phyloP scores from a whole-genome alignment of 2,113 vertebrate genomes.

The Strix aluco region DNA sequence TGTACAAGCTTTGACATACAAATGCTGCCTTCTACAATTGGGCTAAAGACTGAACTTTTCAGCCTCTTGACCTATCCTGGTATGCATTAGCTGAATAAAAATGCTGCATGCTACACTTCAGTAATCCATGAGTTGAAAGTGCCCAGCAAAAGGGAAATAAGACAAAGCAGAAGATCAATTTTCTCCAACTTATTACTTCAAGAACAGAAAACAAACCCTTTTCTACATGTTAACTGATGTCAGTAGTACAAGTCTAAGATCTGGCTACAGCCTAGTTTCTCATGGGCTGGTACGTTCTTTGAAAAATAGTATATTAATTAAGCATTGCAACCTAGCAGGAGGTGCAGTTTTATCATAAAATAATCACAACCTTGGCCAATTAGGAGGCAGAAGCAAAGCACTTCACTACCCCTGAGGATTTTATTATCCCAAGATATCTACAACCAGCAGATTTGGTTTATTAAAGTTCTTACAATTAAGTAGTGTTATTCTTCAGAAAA shows the following conservation, averaged over 20 bases:
- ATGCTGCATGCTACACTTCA: neutral
- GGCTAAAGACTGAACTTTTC: neutral
- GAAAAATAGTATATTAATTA: neutral
- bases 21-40: fast-evolving
- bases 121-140: neutral
- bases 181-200: neutral
- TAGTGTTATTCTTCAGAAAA: slow-evolving; percentile 22
- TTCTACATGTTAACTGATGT: neutral
- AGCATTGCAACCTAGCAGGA: neutral
- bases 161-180: neutral
- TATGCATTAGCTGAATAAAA: neutral
- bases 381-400: neutral
- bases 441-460: neutral
- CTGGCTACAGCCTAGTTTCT: neutral
- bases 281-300: neutral
- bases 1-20: neutral
- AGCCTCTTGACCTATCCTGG: neutral
- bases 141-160: neutral
- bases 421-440: neutral
- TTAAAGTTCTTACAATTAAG: neutral
- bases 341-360: neutral
- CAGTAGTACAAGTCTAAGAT: neutral
- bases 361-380: neutral
- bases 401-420: neutral
- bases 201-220: neutral